These are phyloP conservation scores for Gallinago jamesoni DNA, from an alignment of 2,113 vertebrate genomes.

Conservation along the genomic window DNA sequence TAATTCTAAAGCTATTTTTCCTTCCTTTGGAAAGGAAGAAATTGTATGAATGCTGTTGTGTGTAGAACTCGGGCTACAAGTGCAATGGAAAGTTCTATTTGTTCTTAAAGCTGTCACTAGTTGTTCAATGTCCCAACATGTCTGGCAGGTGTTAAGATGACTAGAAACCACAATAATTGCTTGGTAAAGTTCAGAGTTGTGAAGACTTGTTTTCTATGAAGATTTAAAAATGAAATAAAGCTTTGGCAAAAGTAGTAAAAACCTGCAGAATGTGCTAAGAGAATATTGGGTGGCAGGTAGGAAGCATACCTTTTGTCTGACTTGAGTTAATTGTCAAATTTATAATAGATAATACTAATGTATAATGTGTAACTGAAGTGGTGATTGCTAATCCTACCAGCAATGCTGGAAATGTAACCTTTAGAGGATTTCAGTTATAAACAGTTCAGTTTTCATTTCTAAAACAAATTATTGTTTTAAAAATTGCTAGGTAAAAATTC, in stretches of 20 bases:
- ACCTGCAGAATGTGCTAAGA: not conserved
- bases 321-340: not conserved
- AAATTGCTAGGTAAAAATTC: not conserved
- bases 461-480: not conserved
- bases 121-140: not conserved
- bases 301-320: not conserved
- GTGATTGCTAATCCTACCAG: not conserved
- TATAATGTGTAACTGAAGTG: not conserved
- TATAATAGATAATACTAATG: not conserved
- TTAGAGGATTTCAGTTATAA: not conserved
- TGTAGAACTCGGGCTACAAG: not conserved
- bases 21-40: not conserved
- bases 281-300: not conserved
- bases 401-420: not conserved
- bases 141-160: conserved; percentile 17
- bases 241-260: not conserved
- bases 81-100: not conserved
- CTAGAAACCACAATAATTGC: not conserved
- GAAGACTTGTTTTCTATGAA: not conserved
- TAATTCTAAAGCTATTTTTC: not conserved
- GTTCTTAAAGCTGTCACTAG: not conserved
- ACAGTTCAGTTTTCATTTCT: not conserved
- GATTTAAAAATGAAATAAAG: not conserved
- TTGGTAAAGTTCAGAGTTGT: not conserved
- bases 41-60: not conserved